Conservation (phyloP, 2,888 invertebrate genomes). For the Pyralis farinalis region DNA sequence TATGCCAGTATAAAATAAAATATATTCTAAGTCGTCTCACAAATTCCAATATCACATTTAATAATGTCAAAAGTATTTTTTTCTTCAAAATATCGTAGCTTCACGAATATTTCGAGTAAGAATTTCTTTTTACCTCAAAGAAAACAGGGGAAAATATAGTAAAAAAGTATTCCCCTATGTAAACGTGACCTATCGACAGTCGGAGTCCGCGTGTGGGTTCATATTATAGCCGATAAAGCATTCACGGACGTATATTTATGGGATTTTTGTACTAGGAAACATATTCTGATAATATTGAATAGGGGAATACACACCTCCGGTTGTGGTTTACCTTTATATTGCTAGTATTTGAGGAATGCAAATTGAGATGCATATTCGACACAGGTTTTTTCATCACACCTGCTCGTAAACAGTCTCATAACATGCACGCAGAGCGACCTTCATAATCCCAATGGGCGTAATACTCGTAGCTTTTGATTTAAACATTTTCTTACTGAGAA, state of each 20-base stretch:
- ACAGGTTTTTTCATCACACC: too few species aligned
- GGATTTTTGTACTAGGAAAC: conserved; percentile 54
- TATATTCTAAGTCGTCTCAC: too few species aligned
- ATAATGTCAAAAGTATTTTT: too few species aligned
- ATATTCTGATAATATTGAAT: conserved; percentile 62
- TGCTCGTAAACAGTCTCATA: too few species aligned
- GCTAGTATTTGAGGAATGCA: neutral
- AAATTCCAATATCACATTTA: too few species aligned
- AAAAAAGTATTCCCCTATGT: conserved; percentile 42
- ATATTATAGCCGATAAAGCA: conserved; percentile 72
- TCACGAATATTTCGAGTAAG: neutral
- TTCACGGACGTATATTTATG: conserved; percentile 67
- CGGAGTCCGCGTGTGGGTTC: conserved; percentile 60
- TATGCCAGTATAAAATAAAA: too few species aligned
- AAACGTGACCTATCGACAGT: conserved; percentile 59
- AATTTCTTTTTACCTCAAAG: conserved; percentile 12
- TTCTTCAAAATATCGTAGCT: too few species aligned
- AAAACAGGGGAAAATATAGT: conserved; percentile 15
- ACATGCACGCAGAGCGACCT: too few species aligned
- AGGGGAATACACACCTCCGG: conserved; percentile 41
- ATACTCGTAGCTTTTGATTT: too few species aligned
- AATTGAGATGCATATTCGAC: too few species aligned
- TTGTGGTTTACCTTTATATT: neutral
- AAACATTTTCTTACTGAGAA: too few species aligned
- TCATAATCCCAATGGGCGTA: too few species aligned